A percentile compares a stretch with the other conserved stretches of the same genome.
Conservation (phyloP, 1,140 invertebrate genomes). For the Drosophila insularis region DNA sequence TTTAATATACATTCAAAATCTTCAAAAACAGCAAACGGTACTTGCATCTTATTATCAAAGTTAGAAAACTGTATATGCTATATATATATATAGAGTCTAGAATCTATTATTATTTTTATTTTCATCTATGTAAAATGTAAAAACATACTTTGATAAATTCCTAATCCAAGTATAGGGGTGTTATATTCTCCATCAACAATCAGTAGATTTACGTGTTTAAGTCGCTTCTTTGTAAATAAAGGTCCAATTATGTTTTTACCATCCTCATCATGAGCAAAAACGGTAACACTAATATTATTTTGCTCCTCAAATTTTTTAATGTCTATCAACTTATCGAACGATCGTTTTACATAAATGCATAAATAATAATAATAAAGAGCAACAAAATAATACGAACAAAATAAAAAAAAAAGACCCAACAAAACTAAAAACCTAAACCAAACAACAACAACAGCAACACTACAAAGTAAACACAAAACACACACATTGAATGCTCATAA, state of each 20-base stretch:
- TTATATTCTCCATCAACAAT: not conserved
- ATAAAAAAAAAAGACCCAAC: too few relatives aligned
- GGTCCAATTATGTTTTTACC: not conserved
- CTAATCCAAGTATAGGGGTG: not conserved
- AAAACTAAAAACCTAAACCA: not conserved
- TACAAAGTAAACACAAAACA: too few relatives aligned
- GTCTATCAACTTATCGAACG: not conserved
- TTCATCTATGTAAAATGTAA: not conserved
- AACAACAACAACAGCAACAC: too few relatives aligned
- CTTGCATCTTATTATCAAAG: too few relatives aligned
- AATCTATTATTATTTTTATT: not conserved
- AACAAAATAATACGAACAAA: not conserved
- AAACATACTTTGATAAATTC: not conserved
- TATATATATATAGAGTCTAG: too few relatives aligned
- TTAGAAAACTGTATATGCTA: too few relatives aligned
- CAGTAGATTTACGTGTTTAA: not conserved
- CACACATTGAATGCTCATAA: constrained; percentile 46
- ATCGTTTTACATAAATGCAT: constrained; percentile 34
- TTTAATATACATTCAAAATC: too few relatives aligned
- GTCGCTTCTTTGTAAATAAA: not conserved
- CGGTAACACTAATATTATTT: not conserved
- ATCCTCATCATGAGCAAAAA: not conserved
- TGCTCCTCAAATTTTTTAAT: not conserved
- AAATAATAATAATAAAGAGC: constrained; percentile 23
- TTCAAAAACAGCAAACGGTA: too few relatives aligned